Conservation (phyloP, 2,797 vertebrate species). For the Bufotes viridis region DNA sequence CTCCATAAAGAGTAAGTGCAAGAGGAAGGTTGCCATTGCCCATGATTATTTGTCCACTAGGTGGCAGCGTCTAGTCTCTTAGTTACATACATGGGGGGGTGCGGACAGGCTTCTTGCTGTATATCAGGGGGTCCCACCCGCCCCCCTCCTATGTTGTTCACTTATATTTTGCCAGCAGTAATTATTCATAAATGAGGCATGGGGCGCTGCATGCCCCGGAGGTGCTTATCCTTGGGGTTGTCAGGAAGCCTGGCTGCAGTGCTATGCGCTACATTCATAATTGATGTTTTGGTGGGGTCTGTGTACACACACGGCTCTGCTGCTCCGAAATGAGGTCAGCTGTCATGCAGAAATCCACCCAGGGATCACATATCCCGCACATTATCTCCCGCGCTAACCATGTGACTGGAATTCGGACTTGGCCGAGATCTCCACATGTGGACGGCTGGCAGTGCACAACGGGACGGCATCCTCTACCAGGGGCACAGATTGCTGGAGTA, state of each 20-base stretch:
- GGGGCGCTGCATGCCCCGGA: not conserved
- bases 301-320: not conserved
- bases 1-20: no score
- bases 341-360: not conserved
- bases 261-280: not conserved
- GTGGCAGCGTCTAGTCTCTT: not conserved
- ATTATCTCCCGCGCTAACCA: not conserved
- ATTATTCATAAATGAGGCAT: not conserved
- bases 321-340: constrained; percentile 16
- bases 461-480: not conserved
- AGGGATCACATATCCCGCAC: not conserved
- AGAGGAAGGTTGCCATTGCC: not conserved
- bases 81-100: not conserved
- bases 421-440: not conserved
- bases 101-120: not conserved
- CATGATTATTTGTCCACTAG: not conserved
- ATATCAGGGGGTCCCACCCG: not conserved
- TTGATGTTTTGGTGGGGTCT: not conserved
- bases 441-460: not conserved
- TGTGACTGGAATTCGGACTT: not conserved
- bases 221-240: not conserved
- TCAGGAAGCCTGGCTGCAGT: not conserved
- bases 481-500: not conserved
- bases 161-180: not conserved
- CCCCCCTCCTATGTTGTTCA: not conserved